Evolutionary conservation across 2,113 vertebrate genomes (phyloP), one percentile per base, ranked within the genome.

Genomic region (Ammospiza caudacuta): DNA sequence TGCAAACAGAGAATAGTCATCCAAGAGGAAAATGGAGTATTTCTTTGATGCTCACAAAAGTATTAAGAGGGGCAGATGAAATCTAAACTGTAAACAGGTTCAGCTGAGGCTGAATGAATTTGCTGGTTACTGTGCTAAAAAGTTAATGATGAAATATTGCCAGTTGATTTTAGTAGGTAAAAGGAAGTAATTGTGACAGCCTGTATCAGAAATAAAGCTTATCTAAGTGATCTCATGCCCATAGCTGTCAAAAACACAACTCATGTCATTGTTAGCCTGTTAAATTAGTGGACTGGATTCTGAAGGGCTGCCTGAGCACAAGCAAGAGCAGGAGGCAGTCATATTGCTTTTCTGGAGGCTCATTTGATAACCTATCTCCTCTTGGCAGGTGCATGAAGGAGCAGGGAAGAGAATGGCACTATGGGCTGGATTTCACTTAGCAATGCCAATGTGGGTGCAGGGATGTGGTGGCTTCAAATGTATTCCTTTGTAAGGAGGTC

Each of bases 21-120:
- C 47, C 55, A 83, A 83, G 55, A 52, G 43, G 58, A 88, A 92
- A 94, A 92, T 15, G 9, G 33, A 95, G 41, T 75, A 51, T 89
- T 83, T 85, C 43, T 83, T 37, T 89, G n/a, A 67, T 24, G 41
- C 37, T 88, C 12, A 24, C 66, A 63, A 49, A 39, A 73, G 47
- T 76, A 72, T 84, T 79, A 90, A 95, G 69, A 61, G 27, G 39
- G 62, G 47, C 66, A 89, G 78, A 55, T 87, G 63, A 94, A 95
- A 91, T 84, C 55, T 70, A 29, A 70, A 91, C 90, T n/a, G 59
- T 89, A 94, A 96, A 82, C 33, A 67, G 39, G 47, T 81, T 93
- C 35, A 75, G 54, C 72, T 90, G 76, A 78, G 57, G 21, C 59
- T 92, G 47, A 58, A 72, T 76, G 20, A 72, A 75, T 83, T 70